Evolutionary conservation across 2,888 invertebrate genomes (phyloP), one percentile per base, ranked within the genome.

Genomic region (Lepidochrysops patricia): DNA sequence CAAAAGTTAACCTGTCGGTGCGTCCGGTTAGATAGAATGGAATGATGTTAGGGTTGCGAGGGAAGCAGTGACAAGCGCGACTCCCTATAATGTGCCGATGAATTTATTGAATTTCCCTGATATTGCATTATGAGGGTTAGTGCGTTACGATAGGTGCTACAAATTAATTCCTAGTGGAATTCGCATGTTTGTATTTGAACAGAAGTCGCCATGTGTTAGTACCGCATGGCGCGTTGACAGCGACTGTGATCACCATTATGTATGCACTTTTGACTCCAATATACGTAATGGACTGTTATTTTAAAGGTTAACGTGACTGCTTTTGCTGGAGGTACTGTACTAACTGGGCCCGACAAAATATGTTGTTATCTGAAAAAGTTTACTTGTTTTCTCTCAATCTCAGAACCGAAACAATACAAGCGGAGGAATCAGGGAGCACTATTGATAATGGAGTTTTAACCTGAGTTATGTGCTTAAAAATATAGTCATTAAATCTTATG

Each of bases 1-100:
- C 87, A 89, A 88, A 88, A 88, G 88, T 83, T 84, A 87, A 88
- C 89, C 89, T 89, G 89, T 87, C 84, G 78, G 72, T 74, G 80
- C 81, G 80, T 82, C 80, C 82, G 80, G 75, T 72, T 75, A 65
- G 75, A 73, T 73, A 79, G 81, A 87, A 88, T 83, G 74, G 79
- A 84, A 79, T 80, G 77, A 82, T 85, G 88, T 87, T 85, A 86
- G 89, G 89, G 89, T 88, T 87, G 82, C 76, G 74, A 83, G 82
- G 84, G 84, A 84, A 82, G 85, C 82, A 86, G 82, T 89, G 90
- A 90, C 89, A 89, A 81, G 82, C 79, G 72, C 70, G 70, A 75
- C 74, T 77, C 81, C 82, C 79, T 75, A 80, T 81, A 84, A 85
- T 82, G 76, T 78, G 75, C 73, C 77, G 72, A 69, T 63, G 50